Conservation (phyloP, 2,888 invertebrate species). For the Blastobasis adustella region DNA sequence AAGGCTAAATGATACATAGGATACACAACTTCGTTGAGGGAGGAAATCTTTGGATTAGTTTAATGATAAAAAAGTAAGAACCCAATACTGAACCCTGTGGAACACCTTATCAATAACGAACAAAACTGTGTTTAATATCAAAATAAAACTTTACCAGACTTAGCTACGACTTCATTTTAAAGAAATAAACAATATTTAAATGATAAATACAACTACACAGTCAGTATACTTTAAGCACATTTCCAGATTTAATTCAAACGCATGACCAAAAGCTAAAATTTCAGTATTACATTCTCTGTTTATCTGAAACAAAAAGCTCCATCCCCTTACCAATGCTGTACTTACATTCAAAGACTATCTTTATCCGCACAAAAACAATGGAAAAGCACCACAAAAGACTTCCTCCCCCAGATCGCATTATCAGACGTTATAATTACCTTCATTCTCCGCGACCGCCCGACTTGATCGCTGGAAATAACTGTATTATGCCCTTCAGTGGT, state of each 20-base stretch:
- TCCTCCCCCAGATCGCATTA: conserved; percentile 25
- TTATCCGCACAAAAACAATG: too few relatives aligned
- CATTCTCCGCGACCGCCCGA: conserved; percentile 16
- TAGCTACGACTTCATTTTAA: too few relatives aligned
- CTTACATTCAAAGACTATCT: too few relatives aligned
- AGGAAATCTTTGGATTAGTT: conserved; percentile 11
- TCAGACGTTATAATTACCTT: conserved; percentile 45
- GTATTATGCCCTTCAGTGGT: conserved; percentile 71
- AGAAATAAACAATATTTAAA: too few relatives aligned
- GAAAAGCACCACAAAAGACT: conserved; percentile 11
- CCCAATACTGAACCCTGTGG: conserved; percentile 11
- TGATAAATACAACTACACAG: too few relatives aligned
- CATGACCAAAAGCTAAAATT: too few relatives aligned
- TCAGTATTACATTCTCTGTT: too few relatives aligned
- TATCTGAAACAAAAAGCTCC: too few relatives aligned
- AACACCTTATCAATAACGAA: conserved; percentile 1
- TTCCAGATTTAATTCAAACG: too few relatives aligned
- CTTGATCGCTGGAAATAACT: conserved; percentile 62
- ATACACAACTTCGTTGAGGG: conserved; percentile 10
- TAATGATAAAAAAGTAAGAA: neutral
- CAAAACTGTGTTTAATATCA: neutral
- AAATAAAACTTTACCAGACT: neutral
- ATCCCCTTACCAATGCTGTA: too few relatives aligned
- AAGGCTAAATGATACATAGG: conserved; percentile 10
- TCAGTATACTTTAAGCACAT: too few relatives aligned